A percentile compares a stretch with the other conserved stretches of the same genome.
Evolutionary conservation across 2,888 invertebrate species (phyloP).

Genomic region (Agrotis ipsilon): DNA sequence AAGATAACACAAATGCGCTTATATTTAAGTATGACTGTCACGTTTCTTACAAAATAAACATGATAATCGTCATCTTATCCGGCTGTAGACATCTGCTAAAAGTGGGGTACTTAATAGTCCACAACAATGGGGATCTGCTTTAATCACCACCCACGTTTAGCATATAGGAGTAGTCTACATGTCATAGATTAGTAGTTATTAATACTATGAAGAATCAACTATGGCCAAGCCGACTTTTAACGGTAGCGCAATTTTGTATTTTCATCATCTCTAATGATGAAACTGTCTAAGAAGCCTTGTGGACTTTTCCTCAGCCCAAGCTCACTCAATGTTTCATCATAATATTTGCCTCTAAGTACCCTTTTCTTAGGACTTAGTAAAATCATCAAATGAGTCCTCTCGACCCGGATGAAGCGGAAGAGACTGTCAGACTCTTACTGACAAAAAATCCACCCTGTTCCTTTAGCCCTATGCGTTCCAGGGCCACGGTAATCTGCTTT

Average conservation of each 20-base stretch:
- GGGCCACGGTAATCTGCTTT: no score
- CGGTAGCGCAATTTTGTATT: not conserved
- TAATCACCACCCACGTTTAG: not conserved
- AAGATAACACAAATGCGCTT: constrained; percentile 47
- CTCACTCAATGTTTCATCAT: no score
- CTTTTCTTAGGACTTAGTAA: no score
- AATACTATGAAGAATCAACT: not conserved
- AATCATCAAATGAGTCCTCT: no score
- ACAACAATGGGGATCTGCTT: not conserved
- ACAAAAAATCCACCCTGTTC: no score
- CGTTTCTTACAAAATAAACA: constrained; percentile 36
- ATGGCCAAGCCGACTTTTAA: not conserved
- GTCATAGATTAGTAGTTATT: not conserved
- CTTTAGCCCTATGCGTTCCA: no score
- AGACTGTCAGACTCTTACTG: no score
- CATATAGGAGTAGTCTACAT: not conserved
- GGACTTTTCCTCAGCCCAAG: no score
- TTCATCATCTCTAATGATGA: not conserved
- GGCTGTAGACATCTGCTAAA: not conserved
- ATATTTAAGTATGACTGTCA: constrained; percentile 42
- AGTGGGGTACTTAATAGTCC: not conserved
- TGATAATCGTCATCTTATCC: constrained; percentile 27
- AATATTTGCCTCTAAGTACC: no score
- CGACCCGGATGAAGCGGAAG: no score
- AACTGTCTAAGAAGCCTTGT: no score